phyloP scores from a whole-genome alignment of 2,797 vertebrate species.

The Ctenopoma multispine region DNA sequence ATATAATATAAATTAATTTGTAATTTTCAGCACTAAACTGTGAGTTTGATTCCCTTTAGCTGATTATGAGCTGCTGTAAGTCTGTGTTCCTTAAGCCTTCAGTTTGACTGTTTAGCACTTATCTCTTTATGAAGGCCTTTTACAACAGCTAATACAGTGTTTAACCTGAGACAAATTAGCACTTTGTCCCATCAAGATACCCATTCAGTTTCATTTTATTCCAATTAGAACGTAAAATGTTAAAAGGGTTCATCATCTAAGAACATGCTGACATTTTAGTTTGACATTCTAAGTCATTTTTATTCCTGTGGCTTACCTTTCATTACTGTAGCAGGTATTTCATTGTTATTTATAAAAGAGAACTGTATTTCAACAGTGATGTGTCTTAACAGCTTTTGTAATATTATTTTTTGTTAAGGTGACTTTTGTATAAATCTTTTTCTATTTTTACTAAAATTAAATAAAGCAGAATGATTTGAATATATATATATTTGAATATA shows the following conservation, averaged over 20 bases:
- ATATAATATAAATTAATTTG: constrained; percentile 9
- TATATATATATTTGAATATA: too few relatives aligned
- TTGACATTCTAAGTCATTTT: constrained; percentile 45
- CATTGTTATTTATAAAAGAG: constrained; percentile 84
- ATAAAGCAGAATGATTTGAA: too few relatives aligned
- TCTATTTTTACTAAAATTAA: constrained; percentile 75
- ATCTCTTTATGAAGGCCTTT: constrained; percentile 17
- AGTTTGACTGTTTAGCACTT: constrained; percentile 36
- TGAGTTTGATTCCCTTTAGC: constrained; percentile 61
- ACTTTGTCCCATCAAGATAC: constrained; percentile 5
- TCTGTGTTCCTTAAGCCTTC: constrained; percentile 40
- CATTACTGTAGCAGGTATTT: constrained; percentile 75
- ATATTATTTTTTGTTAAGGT: constrained; percentile 74
- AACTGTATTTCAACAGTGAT: constrained; percentile 71
- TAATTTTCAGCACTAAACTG: constrained; percentile 55
- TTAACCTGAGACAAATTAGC: constrained; percentile 30
- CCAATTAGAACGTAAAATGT: constrained; percentile 39
- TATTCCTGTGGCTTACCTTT: constrained; percentile 52
- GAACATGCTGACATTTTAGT: constrained; percentile 41
- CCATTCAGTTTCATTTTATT: constrained; percentile 38
- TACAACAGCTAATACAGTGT: constrained; percentile 37
- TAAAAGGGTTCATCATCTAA: constrained; percentile 22
- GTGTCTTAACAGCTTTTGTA: constrained; percentile 71
- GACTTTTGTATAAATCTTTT: constrained; percentile 73
- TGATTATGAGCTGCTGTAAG: constrained; percentile 56